A percentile compares a stretch with the other conserved stretches of the same genome.
Conservation (phyloP, 2,888 invertebrate species). For the Hyles lineata region DNA sequence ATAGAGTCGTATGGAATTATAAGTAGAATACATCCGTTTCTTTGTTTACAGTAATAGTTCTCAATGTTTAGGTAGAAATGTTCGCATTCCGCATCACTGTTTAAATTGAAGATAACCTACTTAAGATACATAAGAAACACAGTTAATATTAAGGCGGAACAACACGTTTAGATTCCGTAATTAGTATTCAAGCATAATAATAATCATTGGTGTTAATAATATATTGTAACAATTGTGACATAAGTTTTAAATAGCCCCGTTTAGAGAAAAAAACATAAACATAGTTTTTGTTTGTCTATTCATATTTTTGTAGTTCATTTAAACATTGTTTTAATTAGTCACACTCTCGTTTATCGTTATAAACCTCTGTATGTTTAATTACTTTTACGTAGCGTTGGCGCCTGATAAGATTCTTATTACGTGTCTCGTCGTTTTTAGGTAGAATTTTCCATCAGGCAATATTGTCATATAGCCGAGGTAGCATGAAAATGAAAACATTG, state of each 20-base stretch:
- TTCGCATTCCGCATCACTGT: conserved; percentile 11
- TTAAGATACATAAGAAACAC: not conserved
- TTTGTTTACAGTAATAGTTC: not conserved
- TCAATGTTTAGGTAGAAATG: not conserved
- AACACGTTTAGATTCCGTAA: not conserved
- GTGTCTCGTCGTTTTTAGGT: too few species aligned
- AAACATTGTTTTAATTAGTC: too few species aligned
- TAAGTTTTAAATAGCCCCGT: not conserved
- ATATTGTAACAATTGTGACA: not conserved
- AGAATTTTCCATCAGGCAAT: too few species aligned
- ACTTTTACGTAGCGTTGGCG: too few species aligned
- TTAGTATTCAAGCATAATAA: not conserved
- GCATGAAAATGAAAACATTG: too few species aligned
- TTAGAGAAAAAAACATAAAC: not conserved
- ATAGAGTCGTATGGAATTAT: not conserved
- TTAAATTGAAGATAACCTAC: conserved; percentile 23
- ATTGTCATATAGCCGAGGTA: too few species aligned
- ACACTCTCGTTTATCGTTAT: too few species aligned
- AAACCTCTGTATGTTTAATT: too few species aligned
- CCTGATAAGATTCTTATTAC: not conserved
- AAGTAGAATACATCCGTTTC: not conserved
- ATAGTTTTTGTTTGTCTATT: too few species aligned
- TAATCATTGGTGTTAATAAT: not conserved
- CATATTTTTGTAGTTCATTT: too few species aligned
- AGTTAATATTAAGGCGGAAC: conserved; percentile 1